Evolutionary conservation across 1,140 invertebrate genomes (phyloP), one percentile per base, ranked within the genome.

Genomic region (Luehdorfia chinensis): DNA sequence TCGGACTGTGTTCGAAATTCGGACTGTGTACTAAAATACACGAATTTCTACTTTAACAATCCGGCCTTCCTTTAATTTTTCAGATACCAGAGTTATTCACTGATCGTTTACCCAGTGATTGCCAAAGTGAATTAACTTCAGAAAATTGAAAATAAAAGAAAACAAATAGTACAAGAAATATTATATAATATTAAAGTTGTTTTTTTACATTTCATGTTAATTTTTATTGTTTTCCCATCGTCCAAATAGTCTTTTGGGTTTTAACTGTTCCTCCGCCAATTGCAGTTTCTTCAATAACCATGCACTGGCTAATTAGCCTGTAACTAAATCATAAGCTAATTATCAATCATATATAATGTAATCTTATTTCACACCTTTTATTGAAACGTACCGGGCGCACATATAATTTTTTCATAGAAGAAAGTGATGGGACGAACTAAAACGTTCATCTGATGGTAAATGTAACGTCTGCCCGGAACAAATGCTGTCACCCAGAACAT

Each of bases 31-130:
- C n/a, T n/a, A n/a, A n/a, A n/a, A n/a, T n/a, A n/a, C n/a, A n/a
- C n/a, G n/a, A n/a, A n/a, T n/a, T n/a, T n/a, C n/a, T n/a, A n/a
- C n/a, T n/a, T n/a, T n/a, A n/a, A n/a, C n/a, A n/a, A n/a, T n/a
- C n/a, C n/a, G n/a, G n/a, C n/a, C n/a, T n/a, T n/a, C n/a, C 9
- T 13, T 31, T 48, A 50, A 44, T 45, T 28, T 79, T 74, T 11
- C 75, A 87, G 84, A 74, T 87, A 44, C 85, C 85, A 32, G 85
- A 87, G 54, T 51, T 87, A 43, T 87, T 87, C 67, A 84, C 83
- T 27, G 83, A 87, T 45, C 61, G 78, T 49, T 72, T 81, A 7
- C 78, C 80, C 1, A 86, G 81, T 48, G 85, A 87, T 16, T 87
- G 85, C 37, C 75, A 84, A 57, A 86, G 80, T 57, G 76, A 86